Evolutionary conservation across 2,888 invertebrate species (phyloP), one percentile per base, ranked within the genome.

Genomic region (Stomorhina lunata): DNA sequence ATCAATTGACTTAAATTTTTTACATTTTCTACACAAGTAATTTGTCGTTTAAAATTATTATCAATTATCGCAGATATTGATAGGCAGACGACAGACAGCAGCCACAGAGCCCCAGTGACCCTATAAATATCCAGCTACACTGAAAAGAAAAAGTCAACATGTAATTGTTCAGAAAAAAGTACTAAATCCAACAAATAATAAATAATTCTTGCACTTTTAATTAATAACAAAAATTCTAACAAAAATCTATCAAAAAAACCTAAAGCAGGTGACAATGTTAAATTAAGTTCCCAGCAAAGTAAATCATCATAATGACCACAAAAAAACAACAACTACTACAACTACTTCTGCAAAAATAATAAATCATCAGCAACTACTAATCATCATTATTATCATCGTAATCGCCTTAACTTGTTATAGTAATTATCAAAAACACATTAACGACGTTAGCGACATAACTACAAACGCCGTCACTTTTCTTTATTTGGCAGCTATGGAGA

Each of bases 111-210:
- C n/a, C 1, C 17, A 59, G 57, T 34, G 34, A 27, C 29, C 29
- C 32, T 32, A 34, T 17, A 34, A 66, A 37, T 17, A 2, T n/a
- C 40, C 59, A 59, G n/a, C 10, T 59, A n/a, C 25, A 40, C 17
- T 10, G 10, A 59, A 37, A 7, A 15, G 6, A 48, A 59, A 48
- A 27, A n/a, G 7, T 29, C 66, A 73, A 73, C 66, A 72, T 79
- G 79, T 79, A 79, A 79, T 72, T 79, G 25, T 48, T 50, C 68
- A 15, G 10, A 40, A 48, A 59, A n/a, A 3, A 43, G 27, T 25
- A 53, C 25, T 29, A 53, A 71, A 9, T 6, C 22, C 59, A 22
- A 15, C 40, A 77, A 22, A 25, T 45, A 69, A 22, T 12, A 17
- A 55, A 68, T 59, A 48, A 45, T 17, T 55, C 55, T n/a, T 61